Percentiles rank a stretch among this genome's conserved stretches.
Evolutionary conservation across 2,888 invertebrate species (phyloP).

Genomic region (Apocheima hispidaria): DNA sequence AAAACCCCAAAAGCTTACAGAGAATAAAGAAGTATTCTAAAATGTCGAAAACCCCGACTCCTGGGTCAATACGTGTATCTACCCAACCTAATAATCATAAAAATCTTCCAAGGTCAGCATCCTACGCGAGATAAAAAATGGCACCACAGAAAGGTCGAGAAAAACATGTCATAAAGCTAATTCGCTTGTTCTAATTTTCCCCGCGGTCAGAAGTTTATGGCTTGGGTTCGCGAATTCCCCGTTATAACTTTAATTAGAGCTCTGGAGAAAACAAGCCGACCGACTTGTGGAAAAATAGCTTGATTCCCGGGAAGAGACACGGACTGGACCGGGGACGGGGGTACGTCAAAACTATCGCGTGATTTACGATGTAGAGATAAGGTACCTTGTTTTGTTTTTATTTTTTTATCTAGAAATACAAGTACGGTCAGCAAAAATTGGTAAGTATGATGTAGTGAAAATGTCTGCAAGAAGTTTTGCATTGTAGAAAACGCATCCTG

Average conservation of each 20-base stretch:
- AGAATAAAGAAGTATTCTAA: no score
- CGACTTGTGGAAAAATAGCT: slow-evolving; percentile 63
- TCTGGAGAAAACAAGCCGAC: slow-evolving; percentile 67
- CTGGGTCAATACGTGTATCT: background rate
- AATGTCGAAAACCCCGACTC: no score
- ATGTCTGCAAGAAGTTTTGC: no score
- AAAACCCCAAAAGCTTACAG: no score
- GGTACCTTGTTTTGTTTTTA: background rate
- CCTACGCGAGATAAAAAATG: slow-evolving; percentile 25
- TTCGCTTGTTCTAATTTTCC: slow-evolving; percentile 34
- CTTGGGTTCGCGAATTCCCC: slow-evolving; percentile 54
- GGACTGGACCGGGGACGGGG: slow-evolving; percentile 5
- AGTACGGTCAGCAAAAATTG: no score
- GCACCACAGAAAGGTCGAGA: slow-evolving; percentile 29
- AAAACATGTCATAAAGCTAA: slow-evolving; percentile 37
- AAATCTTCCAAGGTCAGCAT: slow-evolving; percentile 13
- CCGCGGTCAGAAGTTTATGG: slow-evolving; percentile 39
- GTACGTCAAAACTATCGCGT: slow-evolving; percentile 22
- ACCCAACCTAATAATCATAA: background rate
- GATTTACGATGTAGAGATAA: slow-evolving; percentile 17
- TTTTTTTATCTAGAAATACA: no score
- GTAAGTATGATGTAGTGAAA: no score
- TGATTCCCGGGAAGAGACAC: slow-evolving; percentile 47
- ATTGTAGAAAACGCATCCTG: no score
- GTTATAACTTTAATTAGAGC: slow-evolving; percentile 79